Conservation (phyloP, 1,140 invertebrate genomes). For the Samia ricini region DNA sequence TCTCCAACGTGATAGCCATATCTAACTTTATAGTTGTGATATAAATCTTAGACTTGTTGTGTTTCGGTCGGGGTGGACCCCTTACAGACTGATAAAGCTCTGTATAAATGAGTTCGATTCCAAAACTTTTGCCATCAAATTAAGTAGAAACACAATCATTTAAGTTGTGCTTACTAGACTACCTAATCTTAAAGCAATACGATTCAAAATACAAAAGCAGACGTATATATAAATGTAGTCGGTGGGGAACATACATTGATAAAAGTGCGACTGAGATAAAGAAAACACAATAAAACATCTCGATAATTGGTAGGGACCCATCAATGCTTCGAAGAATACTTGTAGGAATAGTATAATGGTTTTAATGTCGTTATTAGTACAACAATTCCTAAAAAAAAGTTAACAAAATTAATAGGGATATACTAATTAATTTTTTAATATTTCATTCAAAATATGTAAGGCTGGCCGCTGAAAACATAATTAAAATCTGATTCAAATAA, state of each 20-base stretch:
- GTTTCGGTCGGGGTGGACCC: conserved; percentile 46
- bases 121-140: conserved; percentile 66
- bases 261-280: conserved; percentile 45
- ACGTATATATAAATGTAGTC: conserved; percentile 8
- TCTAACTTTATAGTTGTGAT: conserved; percentile 19
- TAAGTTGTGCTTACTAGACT: not conserved
- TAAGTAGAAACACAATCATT: conserved; percentile 49
- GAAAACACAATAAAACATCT: conserved; percentile 53
- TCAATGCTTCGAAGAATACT: conserved; percentile 30
- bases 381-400: too few relatives aligned
- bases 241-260: conserved; percentile 45
- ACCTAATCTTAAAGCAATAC: conserved; percentile 17
- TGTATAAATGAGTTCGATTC: conserved; percentile 63
- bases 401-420: too few relatives aligned
- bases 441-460: too few relatives aligned
- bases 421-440: too few relatives aligned
- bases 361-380: not conserved
- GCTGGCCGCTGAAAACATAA: too few relatives aligned
- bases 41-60: conserved; percentile 51
- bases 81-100: conserved; percentile 47
- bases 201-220: conserved; percentile 19
- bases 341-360: not conserved
- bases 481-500: too few relatives aligned
- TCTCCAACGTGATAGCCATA: conserved; percentile 1
- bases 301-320: conserved; percentile 55